A percentile compares a stretch with the other conserved stretches of the same genome.
Evolutionary conservation across 2,797 vertebrate genomes (phyloP).

Genomic region (Hozukius guyotensis): DNA sequence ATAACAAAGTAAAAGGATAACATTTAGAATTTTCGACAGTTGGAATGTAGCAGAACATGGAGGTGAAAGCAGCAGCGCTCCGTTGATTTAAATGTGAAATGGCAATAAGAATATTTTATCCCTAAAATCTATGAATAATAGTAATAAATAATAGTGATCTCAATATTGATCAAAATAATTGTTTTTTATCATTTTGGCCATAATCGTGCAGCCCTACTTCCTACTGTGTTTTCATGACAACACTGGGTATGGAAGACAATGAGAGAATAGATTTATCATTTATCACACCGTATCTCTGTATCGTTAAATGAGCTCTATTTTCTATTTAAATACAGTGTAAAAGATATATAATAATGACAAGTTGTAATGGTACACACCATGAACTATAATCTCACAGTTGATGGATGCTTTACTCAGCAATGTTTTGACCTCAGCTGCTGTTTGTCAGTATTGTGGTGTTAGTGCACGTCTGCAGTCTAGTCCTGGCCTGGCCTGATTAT

Average conservation of each 20-base stretch:
- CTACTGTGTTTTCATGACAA: not conserved
- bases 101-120: too few relatives aligned
- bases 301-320: not conserved
- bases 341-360: not conserved
- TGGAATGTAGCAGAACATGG: too few relatives aligned
- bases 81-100: too few relatives aligned
- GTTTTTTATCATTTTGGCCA: too few relatives aligned
- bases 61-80: too few relatives aligned
- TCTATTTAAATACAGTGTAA: not conserved
- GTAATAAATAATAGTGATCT: too few relatives aligned
- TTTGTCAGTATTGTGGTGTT: conserved; percentile 7
- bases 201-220: not conserved
- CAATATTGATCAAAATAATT: too few relatives aligned
- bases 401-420: not conserved
- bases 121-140: too few relatives aligned
- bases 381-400: not conserved
- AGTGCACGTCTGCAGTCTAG: not conserved
- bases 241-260: not conserved
- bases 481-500: conserved; percentile 2
- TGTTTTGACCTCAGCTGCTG: conserved; percentile 19
- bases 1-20: too few relatives aligned
- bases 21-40: too few relatives aligned
- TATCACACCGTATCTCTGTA: not conserved
- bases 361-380: too few relatives aligned
- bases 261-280: not conserved